These are phyloP conservation scores for Agriopis leucophaearia DNA, from an alignment of 2,888 invertebrate species.

Conservation along the genomic window DNA sequence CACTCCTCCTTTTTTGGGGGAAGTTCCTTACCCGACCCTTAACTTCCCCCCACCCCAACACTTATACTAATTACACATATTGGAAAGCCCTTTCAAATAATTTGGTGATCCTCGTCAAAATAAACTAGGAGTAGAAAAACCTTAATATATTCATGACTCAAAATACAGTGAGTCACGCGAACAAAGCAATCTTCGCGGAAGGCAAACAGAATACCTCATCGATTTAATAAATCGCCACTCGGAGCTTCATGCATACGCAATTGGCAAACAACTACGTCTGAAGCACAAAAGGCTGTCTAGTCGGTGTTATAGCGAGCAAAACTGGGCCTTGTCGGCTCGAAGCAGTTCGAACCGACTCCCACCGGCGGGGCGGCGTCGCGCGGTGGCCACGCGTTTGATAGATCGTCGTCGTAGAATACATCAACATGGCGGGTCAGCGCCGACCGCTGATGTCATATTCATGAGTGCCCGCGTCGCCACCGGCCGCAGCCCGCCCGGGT, in stretches of 20 bases:
- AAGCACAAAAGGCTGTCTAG: conserved; percentile 54
- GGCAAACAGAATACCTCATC: conserved; percentile 54
- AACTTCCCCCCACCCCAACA: no score
- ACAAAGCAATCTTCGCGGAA: conserved; percentile 52
- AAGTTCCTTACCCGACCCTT: no score
- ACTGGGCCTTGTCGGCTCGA: conserved; percentile 57
- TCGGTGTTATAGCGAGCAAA: conserved; percentile 54
- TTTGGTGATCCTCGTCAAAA: background rate
- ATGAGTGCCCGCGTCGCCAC: conserved; percentile 62
- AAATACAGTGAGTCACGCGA: conserved; percentile 48
- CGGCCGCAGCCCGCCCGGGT: conserved; percentile 47
- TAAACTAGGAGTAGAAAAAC: conserved; percentile 13
- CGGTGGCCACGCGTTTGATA: conserved; percentile 67
- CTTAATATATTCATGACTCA: conserved; percentile 44
- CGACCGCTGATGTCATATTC: conserved; percentile 81
- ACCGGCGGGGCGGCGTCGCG: no score
- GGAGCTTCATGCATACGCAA: conserved; percentile 69
- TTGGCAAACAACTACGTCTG: conserved; percentile 60
- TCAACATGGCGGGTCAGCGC: conserved; percentile 70
- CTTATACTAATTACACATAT: no score
- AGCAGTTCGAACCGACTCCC: conserved; percentile 31
- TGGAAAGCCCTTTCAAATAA: background rate
- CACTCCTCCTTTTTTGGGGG: no score
- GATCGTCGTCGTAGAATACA: conserved; percentile 74
- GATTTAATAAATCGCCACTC: conserved; percentile 59